Conservation (phyloP, 1,140 invertebrate genomes). For the Drosophila miranda region DNA sequence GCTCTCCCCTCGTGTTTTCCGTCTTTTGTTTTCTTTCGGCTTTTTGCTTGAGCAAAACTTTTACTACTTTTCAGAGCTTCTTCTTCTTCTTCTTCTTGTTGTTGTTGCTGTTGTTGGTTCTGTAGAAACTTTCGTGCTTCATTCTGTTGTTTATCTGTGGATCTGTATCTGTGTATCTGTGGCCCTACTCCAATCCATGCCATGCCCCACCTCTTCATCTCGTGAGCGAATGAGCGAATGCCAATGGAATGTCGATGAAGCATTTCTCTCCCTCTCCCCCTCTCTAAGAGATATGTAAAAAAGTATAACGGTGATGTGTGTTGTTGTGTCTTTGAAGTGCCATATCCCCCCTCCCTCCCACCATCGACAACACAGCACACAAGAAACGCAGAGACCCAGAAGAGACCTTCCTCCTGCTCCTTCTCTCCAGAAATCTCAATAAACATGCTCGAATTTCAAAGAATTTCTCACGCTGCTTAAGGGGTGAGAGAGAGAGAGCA, state of each 20-base stretch:
- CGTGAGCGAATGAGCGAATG: slow-evolving; percentile 46
- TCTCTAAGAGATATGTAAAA: slow-evolving; percentile 53
- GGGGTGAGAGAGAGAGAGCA: not conserved
- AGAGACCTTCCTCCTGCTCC: not conserved
- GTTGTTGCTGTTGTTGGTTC: slow-evolving; percentile 16
- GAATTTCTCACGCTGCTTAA: slow-evolving; percentile 79
- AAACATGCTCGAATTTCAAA: slow-evolving; percentile 74
- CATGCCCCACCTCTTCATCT: no score
- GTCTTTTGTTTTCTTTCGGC: slow-evolving; percentile 50
- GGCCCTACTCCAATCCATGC: no score
- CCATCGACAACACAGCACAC: slow-evolving; percentile 3
- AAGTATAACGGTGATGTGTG: slow-evolving; percentile 43
- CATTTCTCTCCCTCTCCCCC: slow-evolving; percentile 20
- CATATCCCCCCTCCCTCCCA: slow-evolving; percentile 16
- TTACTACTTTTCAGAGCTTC: slow-evolving; percentile 49
- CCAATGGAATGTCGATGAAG: slow-evolving; percentile 48
- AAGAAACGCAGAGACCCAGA: slow-evolving; percentile 1
- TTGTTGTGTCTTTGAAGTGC: slow-evolving; percentile 33
- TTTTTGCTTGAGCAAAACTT: slow-evolving; percentile 41
- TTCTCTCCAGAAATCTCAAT: slow-evolving; percentile 18
- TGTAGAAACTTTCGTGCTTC: slow-evolving; percentile 31
- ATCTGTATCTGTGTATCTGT: no score
- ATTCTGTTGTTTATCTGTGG: slow-evolving; percentile 26
- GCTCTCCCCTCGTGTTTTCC: slow-evolving; percentile 18
- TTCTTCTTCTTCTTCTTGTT: slow-evolving; percentile 50